These are phyloP conservation scores for Platichthys stellatus DNA, from an alignment of 2,113 vertebrate genomes.

Conservation along the genomic window DNA sequence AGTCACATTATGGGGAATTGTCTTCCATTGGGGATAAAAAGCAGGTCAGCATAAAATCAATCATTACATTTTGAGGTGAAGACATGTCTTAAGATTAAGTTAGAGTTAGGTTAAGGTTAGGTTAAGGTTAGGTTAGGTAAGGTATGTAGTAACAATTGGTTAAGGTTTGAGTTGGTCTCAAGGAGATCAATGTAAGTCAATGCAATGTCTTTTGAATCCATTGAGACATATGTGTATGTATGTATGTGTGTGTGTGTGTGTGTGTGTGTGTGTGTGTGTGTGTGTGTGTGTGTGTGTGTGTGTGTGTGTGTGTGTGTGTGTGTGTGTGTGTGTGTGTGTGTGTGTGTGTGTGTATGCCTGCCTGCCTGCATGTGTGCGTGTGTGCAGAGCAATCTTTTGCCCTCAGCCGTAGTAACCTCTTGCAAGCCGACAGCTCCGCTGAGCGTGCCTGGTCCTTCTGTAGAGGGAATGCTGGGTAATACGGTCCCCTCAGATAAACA, in stretches of 20 bases:
- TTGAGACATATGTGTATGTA: neutral
- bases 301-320: neutral
- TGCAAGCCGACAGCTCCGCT: conserved; percentile 86
- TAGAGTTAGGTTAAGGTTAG: no score
- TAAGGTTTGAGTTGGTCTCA: no score
- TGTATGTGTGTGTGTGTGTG: conserved; percentile 27
- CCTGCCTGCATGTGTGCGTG: neutral
- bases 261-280: conserved; percentile 27
- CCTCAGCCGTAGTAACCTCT: conserved; percentile 78
- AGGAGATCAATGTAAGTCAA: no score
- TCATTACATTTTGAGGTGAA: no score
- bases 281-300: conserved; percentile 32
- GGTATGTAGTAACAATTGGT: no score
- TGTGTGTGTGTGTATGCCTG: no score
- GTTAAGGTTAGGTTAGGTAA: no score
- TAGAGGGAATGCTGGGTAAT: conserved; percentile 86
- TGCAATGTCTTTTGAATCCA: no score
- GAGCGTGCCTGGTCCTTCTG: conserved; percentile 83
- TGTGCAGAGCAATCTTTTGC: conserved; percentile 4
- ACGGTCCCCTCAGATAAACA: conserved; percentile 87
- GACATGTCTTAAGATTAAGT: no score
- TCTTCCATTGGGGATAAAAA: no score
- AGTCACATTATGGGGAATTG: no score
- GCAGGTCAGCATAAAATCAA: no score
- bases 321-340: neutral